These are phyloP conservation scores for Macrobrachium rosenbergii DNA, from an alignment of 1,140 invertebrate genomes.

Conservation along the genomic window DNA sequence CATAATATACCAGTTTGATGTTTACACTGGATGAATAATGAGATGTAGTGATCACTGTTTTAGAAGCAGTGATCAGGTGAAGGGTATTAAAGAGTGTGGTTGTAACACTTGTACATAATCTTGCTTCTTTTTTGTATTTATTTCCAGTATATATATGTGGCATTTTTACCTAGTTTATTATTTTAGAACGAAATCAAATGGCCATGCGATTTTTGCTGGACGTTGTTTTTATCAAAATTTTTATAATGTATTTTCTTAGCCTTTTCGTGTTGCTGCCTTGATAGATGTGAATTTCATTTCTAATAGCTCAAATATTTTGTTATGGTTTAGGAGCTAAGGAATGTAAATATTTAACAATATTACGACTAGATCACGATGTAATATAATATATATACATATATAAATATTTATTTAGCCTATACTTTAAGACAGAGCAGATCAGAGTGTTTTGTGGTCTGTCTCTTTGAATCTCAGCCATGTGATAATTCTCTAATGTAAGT, in stretches of 20 bases:
- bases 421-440: constrained; percentile 37
- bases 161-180: neutral
- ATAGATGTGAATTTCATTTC: constrained; percentile 54
- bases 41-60: neutral
- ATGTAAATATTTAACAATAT: constrained; percentile 53
- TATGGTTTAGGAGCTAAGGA: constrained; percentile 50
- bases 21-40: neutral
- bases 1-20: neutral
- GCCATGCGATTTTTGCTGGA: constrained; percentile 41
- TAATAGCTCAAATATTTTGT: constrained; percentile 57
- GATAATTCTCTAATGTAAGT: constrained; percentile 48
- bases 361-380: constrained; percentile 57
- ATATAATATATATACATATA: constrained; percentile 56
- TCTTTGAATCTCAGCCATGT: constrained; percentile 58
- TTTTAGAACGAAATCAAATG: constrained; percentile 28
- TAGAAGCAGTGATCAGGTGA: neutral
- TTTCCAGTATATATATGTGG: constrained; percentile 18
- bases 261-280: constrained; percentile 35
- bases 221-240: constrained; percentile 55
- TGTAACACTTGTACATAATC: constrained; percentile 36
- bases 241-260: constrained; percentile 54
- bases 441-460: constrained; percentile 37
- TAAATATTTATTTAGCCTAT: constrained; percentile 55
- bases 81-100: neutral
- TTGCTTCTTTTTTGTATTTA: constrained; percentile 25